Percentiles rank a stretch among this genome's conserved stretches.
phyloP scores from a whole-genome alignment of 2,888 invertebrate genomes.

The Amphimallon solstitiale region DNA sequence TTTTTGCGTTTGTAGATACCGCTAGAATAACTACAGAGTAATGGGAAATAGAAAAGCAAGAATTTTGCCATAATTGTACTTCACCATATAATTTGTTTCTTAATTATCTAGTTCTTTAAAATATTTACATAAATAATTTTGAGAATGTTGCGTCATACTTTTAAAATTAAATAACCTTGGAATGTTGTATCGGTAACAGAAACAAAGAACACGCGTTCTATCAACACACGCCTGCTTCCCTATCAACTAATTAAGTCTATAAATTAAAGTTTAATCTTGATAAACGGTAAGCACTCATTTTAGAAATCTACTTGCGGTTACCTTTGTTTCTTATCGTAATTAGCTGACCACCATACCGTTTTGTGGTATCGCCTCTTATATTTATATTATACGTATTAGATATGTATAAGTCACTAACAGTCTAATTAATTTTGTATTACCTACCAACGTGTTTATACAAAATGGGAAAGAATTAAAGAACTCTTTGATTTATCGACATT shows the following conservation, averaged over 20 bases:
- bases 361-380: slow-evolving; percentile 22
- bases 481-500: too few species aligned
- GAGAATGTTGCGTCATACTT: too few species aligned
- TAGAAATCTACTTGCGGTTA: slow-evolving; percentile 23
- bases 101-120: too few species aligned
- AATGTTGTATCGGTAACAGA: too few species aligned
- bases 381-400: background rate
- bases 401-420: slow-evolving; percentile 8
- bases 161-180: too few species aligned
- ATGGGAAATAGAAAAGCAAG: too few species aligned
- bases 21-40: too few species aligned
- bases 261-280: slow-evolving; percentile 13
- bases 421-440: slow-evolving; percentile 7
- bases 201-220: too few species aligned
- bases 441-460: background rate
- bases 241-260: slow-evolving; percentile 19
- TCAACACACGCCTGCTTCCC: background rate
- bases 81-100: too few species aligned
- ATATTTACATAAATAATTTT: too few species aligned
- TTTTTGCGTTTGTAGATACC: too few species aligned
- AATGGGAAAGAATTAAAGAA: background rate
- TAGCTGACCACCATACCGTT: slow-evolving; percentile 24
- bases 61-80: too few species aligned
- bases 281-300: slow-evolving; percentile 7
- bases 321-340: slow-evolving; percentile 32